Conservation (phyloP, 2,113 vertebrate species). For the Cinclus cinclus region DNA sequence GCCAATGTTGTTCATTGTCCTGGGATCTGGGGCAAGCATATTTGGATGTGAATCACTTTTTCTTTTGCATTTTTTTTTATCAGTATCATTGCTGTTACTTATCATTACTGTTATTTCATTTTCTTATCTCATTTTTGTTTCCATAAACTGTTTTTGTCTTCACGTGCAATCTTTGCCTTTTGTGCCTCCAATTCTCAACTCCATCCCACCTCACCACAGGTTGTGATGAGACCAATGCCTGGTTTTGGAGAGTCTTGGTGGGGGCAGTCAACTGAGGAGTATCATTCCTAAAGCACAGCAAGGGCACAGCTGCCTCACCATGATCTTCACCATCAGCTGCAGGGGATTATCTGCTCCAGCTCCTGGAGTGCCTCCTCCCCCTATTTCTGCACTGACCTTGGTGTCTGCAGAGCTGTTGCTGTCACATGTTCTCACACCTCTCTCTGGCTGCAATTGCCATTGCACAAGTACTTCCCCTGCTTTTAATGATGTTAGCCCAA, state of each 20-base stretch:
- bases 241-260: neutral
- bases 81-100: neutral
- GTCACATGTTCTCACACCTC: neutral
- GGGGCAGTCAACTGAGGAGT: accelerated
- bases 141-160: neutral
- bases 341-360: neutral
- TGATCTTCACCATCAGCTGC: neutral
- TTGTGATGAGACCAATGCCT: neutral
- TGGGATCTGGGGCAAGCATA: too few species aligned
- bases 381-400: neutral
- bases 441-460: accelerated
- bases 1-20: accelerated
- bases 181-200: neutral
- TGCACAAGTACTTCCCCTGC: too few species aligned
- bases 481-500: neutral
- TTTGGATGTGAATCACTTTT: neutral
- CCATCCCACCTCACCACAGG: neutral
- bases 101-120: neutral
- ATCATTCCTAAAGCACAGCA: neutral
- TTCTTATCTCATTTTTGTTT: neutral
- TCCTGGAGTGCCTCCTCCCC: neutral
- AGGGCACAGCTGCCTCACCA: neutral
- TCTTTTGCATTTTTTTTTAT: neutral
- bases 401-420: neutral
- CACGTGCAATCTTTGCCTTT: neutral